Percentiles rank a stretch among this genome's conserved stretches.
Conservation (phyloP, 2,888 invertebrate species). For the Meandrusa payeni region DNA sequence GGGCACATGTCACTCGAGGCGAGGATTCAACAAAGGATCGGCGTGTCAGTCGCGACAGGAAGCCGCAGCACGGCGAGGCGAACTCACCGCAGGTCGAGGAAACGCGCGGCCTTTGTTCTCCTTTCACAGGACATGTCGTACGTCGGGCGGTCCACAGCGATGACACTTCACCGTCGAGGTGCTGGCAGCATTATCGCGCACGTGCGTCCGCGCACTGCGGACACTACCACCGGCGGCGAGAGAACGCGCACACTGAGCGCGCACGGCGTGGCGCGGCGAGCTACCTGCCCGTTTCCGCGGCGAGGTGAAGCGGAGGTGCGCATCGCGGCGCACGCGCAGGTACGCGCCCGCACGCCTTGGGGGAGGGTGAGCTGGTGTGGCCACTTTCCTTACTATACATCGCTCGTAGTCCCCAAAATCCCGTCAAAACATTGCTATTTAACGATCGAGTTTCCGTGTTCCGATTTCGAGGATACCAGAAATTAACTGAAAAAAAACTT, state of each 20-base stretch:
- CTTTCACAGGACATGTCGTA: conserved; percentile 78
- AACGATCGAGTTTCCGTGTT: conserved; percentile 1
- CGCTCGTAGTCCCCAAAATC: conserved; percentile 28
- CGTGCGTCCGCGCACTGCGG: conserved; percentile 66
- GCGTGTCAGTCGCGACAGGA: conserved; percentile 55
- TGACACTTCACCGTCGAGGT: conserved; percentile 69
- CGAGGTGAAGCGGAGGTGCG: conserved; percentile 72
- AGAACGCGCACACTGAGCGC: conserved; percentile 76
- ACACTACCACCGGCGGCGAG: conserved; percentile 78
- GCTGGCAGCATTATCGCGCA: conserved; percentile 67
- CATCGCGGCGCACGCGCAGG: conserved; percentile 75
- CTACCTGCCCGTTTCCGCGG: conserved; percentile 53
- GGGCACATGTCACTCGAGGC: conserved; percentile 58
- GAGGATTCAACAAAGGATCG: conserved; percentile 73
- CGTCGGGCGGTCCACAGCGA: conserved; percentile 57
- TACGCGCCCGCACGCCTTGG: conserved; percentile 42
- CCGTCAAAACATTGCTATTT: conserved; percentile 49
- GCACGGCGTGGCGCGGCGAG: conserved; percentile 53
- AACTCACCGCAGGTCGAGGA: conserved; percentile 79
- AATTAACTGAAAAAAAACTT: too few species aligned
- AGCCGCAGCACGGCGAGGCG: conserved; percentile 52
- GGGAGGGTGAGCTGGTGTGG: conserved; percentile 25
- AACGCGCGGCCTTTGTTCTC: conserved; percentile 75
- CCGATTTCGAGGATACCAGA: too few species aligned
- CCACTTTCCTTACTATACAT: conserved; percentile 24